Base-by-base conservation (phyloP, 2,888 invertebrate genomes). In the Cheilosia soror region DNA sequence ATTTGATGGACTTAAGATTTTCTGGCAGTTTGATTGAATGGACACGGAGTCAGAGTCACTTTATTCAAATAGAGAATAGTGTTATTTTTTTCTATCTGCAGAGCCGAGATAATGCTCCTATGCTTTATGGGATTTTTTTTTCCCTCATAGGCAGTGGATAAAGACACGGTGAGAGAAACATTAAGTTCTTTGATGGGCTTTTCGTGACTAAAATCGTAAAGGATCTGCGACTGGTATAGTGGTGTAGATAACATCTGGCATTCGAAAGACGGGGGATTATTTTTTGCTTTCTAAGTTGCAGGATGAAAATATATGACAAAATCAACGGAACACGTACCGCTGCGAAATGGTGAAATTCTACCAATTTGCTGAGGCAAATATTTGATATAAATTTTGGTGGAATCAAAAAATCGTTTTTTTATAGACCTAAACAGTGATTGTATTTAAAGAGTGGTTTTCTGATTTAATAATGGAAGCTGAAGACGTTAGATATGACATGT, bases 131-230 rank as follows among this genome's bases (percentile, higher is more conserved):
- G 62, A 37, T 5, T 71, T 66, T 42, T 49, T 71, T 65, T 40
- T 20, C 42, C 42, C 25, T 47, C 13, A 44, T 76, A 71, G 78
- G 60, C 58, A 55, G 33, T 55, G 77, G 71, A 84, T 80, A 53
- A 80, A 84, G 84, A 84, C 80, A 84, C 75, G 80, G 85, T 60
- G 66, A 72, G 80, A 80, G 60, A 68, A 73, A 72, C 81, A 86
- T 86, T 86, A 86, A 86, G 77, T 86, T 86, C 81, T 68, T 86
- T 86, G 86, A 86, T 86, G 86, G 86, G 77, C 72, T 81, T 78
- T 86, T 73, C 86, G 86, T 86, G 86, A 86, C 86, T 81, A 68
- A 86, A 86, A 86, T 86, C 57, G 53, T 40, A 81, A 86, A 78
- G 62, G 71, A 66, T 68, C 42, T 77, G 60, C 62, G 62, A 72